These are phyloP conservation scores for Pentalonia nigronervosa DNA, from an alignment of 1,140 invertebrate species.

Conservation along the genomic window DNA sequence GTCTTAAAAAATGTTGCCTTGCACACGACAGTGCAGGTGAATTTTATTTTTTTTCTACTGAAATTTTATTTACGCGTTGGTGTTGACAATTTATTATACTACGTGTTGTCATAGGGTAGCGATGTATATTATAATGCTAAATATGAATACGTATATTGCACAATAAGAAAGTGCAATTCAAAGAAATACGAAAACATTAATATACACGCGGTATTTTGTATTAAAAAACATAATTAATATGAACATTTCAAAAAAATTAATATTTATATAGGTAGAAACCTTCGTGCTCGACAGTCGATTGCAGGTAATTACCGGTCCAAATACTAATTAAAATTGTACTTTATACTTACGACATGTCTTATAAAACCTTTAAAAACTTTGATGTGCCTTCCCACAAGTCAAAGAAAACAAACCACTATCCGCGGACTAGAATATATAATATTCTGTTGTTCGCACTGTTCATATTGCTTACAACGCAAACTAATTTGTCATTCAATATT, in stretches of 20 bases:
- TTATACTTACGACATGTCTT: not conserved
- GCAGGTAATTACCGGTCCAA: not conserved
- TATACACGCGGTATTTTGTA: not conserved
- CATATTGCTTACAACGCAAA: not conserved
- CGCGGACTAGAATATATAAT: not conserved
- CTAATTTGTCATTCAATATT: not conserved
- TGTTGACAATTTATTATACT: not conserved
- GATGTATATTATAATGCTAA: not conserved
- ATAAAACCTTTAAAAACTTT: not conserved
- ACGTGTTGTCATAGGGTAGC: not conserved
- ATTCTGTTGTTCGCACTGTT: not conserved
- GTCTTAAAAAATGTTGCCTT: not conserved
- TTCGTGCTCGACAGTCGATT: not conserved
- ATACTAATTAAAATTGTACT: not conserved
- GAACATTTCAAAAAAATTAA: not conserved
- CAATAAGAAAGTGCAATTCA: not conserved
- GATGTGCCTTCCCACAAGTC: not conserved
- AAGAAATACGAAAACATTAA: not conserved
- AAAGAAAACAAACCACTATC: not conserved
- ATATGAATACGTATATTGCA: not conserved
- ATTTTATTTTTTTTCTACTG: not conserved
- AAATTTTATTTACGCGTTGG: not conserved
- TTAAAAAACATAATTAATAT: not conserved
- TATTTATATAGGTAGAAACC: not conserved
- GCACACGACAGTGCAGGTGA: not conserved